A percentile compares a stretch with the other conserved stretches of the same genome.
Evolutionary conservation across 1,140 invertebrate genomes (phyloP).

Genomic region (Metopolophium dirhodum): DNA sequence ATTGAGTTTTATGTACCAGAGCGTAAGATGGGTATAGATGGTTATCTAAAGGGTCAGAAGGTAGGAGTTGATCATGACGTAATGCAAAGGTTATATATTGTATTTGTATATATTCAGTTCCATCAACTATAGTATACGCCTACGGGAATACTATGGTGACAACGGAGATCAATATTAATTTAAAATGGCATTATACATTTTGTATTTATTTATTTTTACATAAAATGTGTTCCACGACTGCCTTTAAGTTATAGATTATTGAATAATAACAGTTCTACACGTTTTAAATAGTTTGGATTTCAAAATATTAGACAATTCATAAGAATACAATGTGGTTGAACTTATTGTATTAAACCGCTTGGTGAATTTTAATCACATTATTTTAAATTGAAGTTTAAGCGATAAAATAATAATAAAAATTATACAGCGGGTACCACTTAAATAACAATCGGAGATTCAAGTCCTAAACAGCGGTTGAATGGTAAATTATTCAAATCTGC

Average conservation of each 20-base stretch:
- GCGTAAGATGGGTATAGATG: not conserved
- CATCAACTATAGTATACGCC: not conserved
- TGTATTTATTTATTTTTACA: not conserved
- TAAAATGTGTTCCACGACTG: not conserved
- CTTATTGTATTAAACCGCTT: not conserved
- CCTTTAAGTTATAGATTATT: not conserved
- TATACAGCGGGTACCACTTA: not conserved
- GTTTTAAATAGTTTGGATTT: not conserved
- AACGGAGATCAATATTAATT: not conserved
- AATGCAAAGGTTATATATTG: not conserved
- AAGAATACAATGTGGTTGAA: not conserved
- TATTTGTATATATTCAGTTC: not conserved
- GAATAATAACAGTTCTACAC: not conserved
- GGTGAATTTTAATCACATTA: not conserved
- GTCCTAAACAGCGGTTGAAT: not conserved
- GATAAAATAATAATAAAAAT: slow-evolving; percentile 26
- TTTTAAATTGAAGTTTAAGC: not conserved
- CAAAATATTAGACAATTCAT: not conserved
- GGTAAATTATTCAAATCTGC: not conserved
- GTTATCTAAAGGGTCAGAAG: not conserved
- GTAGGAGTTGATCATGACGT: not conserved
- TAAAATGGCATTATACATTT: not conserved
- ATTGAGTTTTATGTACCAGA: not conserved
- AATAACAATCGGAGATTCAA: slow-evolving; percentile 49
- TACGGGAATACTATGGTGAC: not conserved